A percentile compares a stretch with the other conserved stretches of the same genome.
phyloP scores from a whole-genome alignment of 2,113 vertebrate genomes.

The Brachyhypopomus gauderio region DNA sequence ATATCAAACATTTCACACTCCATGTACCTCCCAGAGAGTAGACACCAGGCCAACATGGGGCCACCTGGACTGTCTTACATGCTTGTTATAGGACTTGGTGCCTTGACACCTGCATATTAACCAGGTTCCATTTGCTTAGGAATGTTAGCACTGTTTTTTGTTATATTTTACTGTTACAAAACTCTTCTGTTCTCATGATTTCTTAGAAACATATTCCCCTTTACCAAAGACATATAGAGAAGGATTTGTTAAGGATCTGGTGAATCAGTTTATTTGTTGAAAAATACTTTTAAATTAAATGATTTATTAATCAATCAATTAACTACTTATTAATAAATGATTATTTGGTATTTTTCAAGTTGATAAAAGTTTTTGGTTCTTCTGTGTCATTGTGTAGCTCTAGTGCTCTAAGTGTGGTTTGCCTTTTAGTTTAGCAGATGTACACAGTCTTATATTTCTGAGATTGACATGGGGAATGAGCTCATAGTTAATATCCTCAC shows the following conservation, averaged over 20 bases:
- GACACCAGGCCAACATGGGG: neutral
- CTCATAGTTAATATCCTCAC: neutral
- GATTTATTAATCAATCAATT: too few species aligned
- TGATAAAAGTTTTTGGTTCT: neutral
- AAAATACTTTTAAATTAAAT: neutral
- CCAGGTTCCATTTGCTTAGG: too few species aligned
- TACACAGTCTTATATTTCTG: neutral
- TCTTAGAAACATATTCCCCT: too few species aligned
- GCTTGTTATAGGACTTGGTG: too few species aligned
- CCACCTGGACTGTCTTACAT: too few species aligned
- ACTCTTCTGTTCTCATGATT: too few species aligned
- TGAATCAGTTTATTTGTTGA: neutral
- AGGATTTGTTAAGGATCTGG: neutral
- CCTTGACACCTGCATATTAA: too few species aligned
- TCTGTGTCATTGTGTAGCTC: too few species aligned
- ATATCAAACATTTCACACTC: neutral
- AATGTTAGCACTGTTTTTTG: too few species aligned
- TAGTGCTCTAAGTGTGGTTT: too few species aligned
- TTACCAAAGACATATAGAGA: neutral
- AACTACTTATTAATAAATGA: neutral
- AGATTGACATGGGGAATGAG: neutral
- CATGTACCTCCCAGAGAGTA: neutral
- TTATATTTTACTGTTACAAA: too few species aligned
- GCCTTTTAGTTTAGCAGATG: neutral
- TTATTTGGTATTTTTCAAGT: conserved; percentile 3